Base-by-base conservation (phyloP, 2,797 vertebrate species). In the Petrocephalus sullivani region DNA sequence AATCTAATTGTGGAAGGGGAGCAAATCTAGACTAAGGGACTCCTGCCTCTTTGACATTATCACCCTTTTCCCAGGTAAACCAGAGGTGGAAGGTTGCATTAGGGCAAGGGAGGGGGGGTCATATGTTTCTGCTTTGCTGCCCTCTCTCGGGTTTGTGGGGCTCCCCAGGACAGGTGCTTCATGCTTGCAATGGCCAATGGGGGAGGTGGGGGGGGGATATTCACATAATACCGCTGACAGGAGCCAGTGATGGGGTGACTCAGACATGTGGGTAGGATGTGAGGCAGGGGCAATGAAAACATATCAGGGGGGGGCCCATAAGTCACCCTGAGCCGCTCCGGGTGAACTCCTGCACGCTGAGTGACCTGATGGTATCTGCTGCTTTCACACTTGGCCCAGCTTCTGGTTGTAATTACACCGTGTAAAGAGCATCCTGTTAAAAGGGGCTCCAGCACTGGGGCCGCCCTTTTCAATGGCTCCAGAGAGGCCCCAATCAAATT, bases 331-430 rank as follows among this genome's bases (percentile, higher is more conserved):
- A 83, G 89, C 71, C 88, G 88, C 90, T 93, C 92, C 90, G 85
- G 57, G 88, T 94, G 93, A 94, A 93, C 94, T 94, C 90, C 91
- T 90, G 91, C 89, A 91, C 90, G 91, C 93, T 91, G 88, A 89
- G 89, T 94, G 94, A 95, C 93, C 94, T 92, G 94, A 95, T 94
- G 91, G 92, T 95, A 94, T 94, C 94, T 93, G 90, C 91, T 89
- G 91, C 92, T 92, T 95, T 93, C 93, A 92, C 92, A 93, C 93
- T 93, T 90, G 88, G 89, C 88, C 89, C 89, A 88, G 92, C 93
- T 94, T 94, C 94, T 94, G 94, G 91, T 94, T 94, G 93, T 93
- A 93, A 95, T 95, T 95, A 94, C 93, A 93, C 90, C 92, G 89
- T 93, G 92, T 93, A 93, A 93, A 92, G 90, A 92, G 90, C 91